A percentile compares a stretch with the other conserved stretches of the same genome.
Evolutionary conservation across 2,113 vertebrate species (phyloP).

Genomic region (Cynocephalus volans): DNA sequence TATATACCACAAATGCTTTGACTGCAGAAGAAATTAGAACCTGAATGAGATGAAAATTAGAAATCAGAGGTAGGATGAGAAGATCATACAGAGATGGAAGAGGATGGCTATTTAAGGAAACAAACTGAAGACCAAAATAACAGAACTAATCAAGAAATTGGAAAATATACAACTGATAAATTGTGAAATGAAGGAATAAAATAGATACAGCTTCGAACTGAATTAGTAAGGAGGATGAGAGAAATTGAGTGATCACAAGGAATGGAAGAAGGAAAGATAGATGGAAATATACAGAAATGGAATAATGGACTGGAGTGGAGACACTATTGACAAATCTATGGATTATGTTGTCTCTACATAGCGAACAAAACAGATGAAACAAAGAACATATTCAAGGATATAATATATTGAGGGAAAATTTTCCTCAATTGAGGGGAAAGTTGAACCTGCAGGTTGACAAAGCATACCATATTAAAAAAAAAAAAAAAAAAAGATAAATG

Average conservation of each 20-base stretch:
- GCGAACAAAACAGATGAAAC: not conserved
- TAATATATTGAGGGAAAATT: not conserved
- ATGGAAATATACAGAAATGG: not conserved
- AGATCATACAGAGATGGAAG: not conserved
- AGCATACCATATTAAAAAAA: not conserved
- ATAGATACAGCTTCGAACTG: not conserved
- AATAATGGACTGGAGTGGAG: not conserved
- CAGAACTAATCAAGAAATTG: constrained; percentile 22
- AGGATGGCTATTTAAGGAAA: constrained; percentile 49
- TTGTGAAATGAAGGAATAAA: constrained; percentile 53
- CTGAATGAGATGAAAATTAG: not conserved
- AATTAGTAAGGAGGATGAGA: not conserved
- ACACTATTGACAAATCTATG: not conserved
- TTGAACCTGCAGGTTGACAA: not conserved
- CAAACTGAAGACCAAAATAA: not conserved
- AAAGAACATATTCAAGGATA: constrained; percentile 42
- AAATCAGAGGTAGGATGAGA: constrained; percentile 12
- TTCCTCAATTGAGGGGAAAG: not conserved
- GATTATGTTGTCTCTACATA: not conserved
- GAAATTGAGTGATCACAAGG: not conserved
- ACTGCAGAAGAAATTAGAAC: constrained; percentile 23
- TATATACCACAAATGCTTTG: not conserved
- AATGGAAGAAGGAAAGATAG: constrained; percentile 40
- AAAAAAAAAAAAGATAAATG: not conserved
- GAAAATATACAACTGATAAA: not conserved